These are phyloP conservation scores for Percopsis transmontana DNA, from an alignment of 2,113 vertebrate genomes.

Conservation along the genomic window DNA sequence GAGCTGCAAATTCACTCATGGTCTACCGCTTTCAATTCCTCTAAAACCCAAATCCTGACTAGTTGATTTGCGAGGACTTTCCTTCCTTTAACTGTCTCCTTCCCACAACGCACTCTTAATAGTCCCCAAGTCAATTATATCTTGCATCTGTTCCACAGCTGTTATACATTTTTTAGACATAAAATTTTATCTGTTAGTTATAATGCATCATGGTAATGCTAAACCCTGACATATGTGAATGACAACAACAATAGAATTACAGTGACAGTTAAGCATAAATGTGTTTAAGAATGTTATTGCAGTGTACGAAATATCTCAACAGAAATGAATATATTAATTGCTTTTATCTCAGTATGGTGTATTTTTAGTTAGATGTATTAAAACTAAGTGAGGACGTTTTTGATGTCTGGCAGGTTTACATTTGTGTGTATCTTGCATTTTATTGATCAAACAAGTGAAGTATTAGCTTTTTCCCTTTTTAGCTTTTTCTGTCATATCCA, in stretches of 20 bases:
- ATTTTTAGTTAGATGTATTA: slow-evolving; percentile 78
- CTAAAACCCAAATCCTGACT: slow-evolving; percentile 1
- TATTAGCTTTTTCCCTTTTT: slow-evolving; percentile 75
- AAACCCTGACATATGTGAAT: slow-evolving; percentile 86
- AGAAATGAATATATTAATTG: slow-evolving; percentile 76
- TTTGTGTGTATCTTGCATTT: slow-evolving; percentile 74
- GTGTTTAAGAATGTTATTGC: slow-evolving; percentile 80
- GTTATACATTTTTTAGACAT: slow-evolving; percentile 54
- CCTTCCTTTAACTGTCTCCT: slow-evolving; percentile 38
- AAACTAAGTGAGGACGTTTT: slow-evolving; percentile 74
- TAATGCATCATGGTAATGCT: slow-evolving; percentile 68
- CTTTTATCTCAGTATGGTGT: slow-evolving; percentile 80
- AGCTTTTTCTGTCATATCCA: slow-evolving; percentile 65
- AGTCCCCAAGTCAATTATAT: slow-evolving; percentile 32
- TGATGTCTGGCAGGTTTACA: slow-evolving; percentile 80
- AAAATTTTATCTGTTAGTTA: slow-evolving; percentile 52
- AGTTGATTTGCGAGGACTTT: slow-evolving; percentile 14
- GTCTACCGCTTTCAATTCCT: not conserved
- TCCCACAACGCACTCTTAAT: slow-evolving; percentile 50
- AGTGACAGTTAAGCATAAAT: slow-evolving; percentile 61
- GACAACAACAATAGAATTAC: slow-evolving; percentile 59
- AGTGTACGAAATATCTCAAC: slow-evolving; percentile 82
- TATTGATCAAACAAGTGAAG: slow-evolving; percentile 77
- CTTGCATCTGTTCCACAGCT: slow-evolving; percentile 41
- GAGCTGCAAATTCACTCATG: not conserved